A percentile compares a stretch with the other conserved stretches of the same genome.
Conservation (phyloP, 2,797 vertebrate species). For the Parauchenoglanis ngamensis region DNA sequence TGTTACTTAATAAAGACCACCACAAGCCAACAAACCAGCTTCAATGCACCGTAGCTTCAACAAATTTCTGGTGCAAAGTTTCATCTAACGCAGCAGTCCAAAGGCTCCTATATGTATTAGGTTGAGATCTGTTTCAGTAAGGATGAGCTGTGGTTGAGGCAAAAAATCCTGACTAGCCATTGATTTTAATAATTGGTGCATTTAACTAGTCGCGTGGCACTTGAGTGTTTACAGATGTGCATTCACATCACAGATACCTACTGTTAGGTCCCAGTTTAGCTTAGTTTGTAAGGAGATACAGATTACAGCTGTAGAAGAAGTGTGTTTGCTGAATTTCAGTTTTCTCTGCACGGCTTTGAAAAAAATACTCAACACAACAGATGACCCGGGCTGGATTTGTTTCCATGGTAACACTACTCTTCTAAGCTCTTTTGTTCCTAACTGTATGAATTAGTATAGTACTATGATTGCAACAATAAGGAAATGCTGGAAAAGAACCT, state of each 20-base stretch:
- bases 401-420: slow-evolving; percentile 33
- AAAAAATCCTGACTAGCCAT: not conserved
- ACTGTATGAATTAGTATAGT: slow-evolving; percentile 22
- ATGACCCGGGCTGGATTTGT: slow-evolving; percentile 9
- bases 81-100: not conserved
- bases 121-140: not conserved
- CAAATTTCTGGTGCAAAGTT: not conserved
- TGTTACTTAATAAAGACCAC: not conserved
- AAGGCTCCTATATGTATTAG: not conserved
- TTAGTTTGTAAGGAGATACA: not conserved
- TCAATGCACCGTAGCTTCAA: not conserved
- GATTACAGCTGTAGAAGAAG: slow-evolving; percentile 7
- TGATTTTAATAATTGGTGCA: not conserved
- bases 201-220: not conserved
- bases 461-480: not conserved
- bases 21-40: not conserved
- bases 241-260: no score
- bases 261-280: not conserved
- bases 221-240: not conserved
- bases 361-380: slow-evolving; percentile 13
- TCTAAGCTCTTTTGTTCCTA: not conserved
- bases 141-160: not conserved
- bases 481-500: no score
- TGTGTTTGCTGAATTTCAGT: slow-evolving; percentile 7
- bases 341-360: not conserved